Conservation (phyloP, 2,888 invertebrate species). For the Alcis repandata region DNA sequence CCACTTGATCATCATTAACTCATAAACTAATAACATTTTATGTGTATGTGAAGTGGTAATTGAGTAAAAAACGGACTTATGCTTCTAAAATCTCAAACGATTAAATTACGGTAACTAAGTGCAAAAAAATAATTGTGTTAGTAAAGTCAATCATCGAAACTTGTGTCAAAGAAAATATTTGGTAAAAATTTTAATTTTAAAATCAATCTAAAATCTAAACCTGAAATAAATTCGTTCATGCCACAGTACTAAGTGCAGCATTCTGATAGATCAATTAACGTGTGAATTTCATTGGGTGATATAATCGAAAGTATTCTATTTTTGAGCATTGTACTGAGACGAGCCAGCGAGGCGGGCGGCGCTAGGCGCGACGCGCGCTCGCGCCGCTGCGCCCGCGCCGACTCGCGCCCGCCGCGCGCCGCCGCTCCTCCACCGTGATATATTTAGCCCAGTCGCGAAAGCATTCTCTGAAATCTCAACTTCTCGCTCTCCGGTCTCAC, state of each 20-base stretch:
- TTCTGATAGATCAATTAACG: constrained; percentile 41
- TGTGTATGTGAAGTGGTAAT: constrained; percentile 7
- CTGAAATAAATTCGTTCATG: constrained; percentile 10
- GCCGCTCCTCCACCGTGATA: constrained; percentile 60
- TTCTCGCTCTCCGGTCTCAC: constrained; percentile 82
- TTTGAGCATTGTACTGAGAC: constrained; percentile 59
- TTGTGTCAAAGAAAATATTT: neutral
- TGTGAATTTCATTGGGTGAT: constrained; percentile 38
- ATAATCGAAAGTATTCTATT: constrained; percentile 65
- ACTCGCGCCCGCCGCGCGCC: constrained; percentile 51
- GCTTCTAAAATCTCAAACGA: neutral
- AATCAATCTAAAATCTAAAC: neutral
- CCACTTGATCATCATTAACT: constrained; percentile 7
- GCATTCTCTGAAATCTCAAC: constrained; percentile 82
- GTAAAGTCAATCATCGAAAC: neutral
- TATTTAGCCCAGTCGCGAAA: constrained; percentile 81
- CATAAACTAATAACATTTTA: constrained; percentile 26
- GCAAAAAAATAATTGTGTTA: neutral
- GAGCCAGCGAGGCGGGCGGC: constrained; percentile 40
- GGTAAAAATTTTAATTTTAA: neutral
- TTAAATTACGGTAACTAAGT: neutral
- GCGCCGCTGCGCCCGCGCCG: constrained; percentile 46
- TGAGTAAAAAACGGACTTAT: neutral
- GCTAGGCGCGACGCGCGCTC: constrained; percentile 38
- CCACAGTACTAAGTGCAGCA: constrained; percentile 32